Evolutionary conservation across 2,113 vertebrate species (phyloP), one percentile per base, ranked within the genome.

Genomic region (Phoxinus phoxinus): DNA sequence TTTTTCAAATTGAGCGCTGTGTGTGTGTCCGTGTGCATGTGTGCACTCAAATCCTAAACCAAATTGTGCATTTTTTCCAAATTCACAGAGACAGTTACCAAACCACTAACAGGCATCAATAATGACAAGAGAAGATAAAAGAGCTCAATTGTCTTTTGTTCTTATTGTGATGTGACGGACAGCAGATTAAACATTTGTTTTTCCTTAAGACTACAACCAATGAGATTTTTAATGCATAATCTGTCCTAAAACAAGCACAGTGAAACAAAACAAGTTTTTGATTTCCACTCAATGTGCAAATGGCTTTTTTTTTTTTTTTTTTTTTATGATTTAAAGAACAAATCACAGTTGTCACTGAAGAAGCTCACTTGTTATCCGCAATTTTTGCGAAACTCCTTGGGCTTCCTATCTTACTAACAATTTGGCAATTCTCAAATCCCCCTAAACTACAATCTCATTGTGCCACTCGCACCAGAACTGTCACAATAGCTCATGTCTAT

Each of bases 401-500:
- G 17, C 67, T 46, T 73, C 11, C 71, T 19, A 65, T 65, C 25
- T 65, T 2, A 30, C 27, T 73, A 27, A 76, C 58, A 61, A 85
- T 79, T 84, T 83, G 56, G 72, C 78, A 78, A 58, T 80, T 74
- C 41, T 79, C 21, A 51, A 79, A 77, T 79, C 59, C 61, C 67
- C 73, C 59, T 41, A 51, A 59, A 72, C 61, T 59, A 37, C 72
- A 25, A 37, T 30, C 32, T 65, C 75, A 89, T 86, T 89, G 89
- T 90, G 86, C 86, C 59, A 21, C 77, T 85, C 82, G 71, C 82
- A 81, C 84, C 59, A 84, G 56, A 87, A 79, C 86, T 89, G 89
- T 89, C 89, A 89, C 84, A 88, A 86, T 69, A 81, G 85, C 78
- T 87, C 89, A 89, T 69, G 85, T 89, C 86, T 75, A 78, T 87